Evolutionary conservation across 1,140 invertebrate species (phyloP).

Genomic region (Drosophila eugracilis): DNA sequence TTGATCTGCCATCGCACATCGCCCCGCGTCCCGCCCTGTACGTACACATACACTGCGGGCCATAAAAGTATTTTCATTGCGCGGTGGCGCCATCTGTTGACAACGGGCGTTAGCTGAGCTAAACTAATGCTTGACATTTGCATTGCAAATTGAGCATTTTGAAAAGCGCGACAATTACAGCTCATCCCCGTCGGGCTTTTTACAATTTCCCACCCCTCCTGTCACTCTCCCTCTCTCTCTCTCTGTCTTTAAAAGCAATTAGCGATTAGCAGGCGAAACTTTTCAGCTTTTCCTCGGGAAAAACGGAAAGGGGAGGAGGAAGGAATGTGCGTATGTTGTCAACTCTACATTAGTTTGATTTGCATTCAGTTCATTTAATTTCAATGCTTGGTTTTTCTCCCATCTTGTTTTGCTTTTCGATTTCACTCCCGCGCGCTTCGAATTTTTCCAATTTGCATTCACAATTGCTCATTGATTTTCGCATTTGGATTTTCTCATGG

Average conservation of each 20-base stretch:
- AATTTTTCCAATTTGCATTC: conserved; percentile 65
- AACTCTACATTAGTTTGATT: conserved; percentile 66
- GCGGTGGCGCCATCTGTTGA: conserved; percentile 31
- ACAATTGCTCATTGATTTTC: conserved; percentile 77
- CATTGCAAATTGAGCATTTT: conserved; percentile 82
- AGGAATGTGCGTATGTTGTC: conserved; percentile 44
- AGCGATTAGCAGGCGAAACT: conserved; percentile 76
- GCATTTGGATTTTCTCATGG: conserved; percentile 66
- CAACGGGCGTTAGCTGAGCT: conserved; percentile 32
- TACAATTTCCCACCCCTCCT: conserved; percentile 7
- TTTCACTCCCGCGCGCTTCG: conserved; percentile 6
- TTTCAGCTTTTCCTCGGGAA: conserved; percentile 56
- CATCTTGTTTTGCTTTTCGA: conserved; percentile 13
- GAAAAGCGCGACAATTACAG: conserved; percentile 78
- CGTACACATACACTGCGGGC: conserved; percentile 7
- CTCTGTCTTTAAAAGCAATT: conserved; percentile 76
- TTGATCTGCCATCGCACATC: conserved; percentile 4
- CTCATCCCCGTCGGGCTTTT: background rate
- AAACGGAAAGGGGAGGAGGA: background rate
- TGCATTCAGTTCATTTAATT: conserved; percentile 60
- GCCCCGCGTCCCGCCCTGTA: background rate
- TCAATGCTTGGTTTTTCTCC: conserved; percentile 33
- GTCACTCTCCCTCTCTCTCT: too few species aligned
- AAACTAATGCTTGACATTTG: conserved; percentile 81
- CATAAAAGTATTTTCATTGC: conserved; percentile 56